Conservation (phyloP, 2,888 invertebrate genomes). For the Polyommatus iphigenia region DNA sequence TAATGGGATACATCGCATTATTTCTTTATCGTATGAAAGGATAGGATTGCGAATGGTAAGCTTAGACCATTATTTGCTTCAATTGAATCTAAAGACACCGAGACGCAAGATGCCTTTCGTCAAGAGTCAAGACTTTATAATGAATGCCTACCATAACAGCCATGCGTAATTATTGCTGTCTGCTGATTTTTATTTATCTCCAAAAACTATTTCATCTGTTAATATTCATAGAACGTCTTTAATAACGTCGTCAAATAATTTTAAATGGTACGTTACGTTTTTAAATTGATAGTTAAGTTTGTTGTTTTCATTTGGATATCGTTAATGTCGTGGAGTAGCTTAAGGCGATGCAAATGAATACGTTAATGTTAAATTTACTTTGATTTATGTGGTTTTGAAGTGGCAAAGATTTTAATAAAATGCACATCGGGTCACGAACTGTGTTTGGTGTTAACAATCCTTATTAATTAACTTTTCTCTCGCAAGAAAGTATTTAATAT, state of each 20-base stretch:
- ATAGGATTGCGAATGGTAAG: neutral
- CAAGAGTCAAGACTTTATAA: neutral
- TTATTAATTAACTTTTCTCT: neutral
- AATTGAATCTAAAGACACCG: neutral
- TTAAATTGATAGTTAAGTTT: slow-evolving; percentile 70
- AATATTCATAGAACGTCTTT: slow-evolving; percentile 49
- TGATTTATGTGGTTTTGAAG: slow-evolving; percentile 68
- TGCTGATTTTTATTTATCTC: neutral
- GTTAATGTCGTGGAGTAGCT: slow-evolving; percentile 68
- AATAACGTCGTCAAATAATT: slow-evolving; percentile 55
- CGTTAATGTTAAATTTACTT: slow-evolving; percentile 62
- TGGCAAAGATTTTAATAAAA: slow-evolving; percentile 42
- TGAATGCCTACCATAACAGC: neutral
- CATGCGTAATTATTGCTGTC: slow-evolving; percentile 40
- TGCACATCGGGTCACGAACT: slow-evolving; percentile 32
- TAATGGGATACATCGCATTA: neutral
- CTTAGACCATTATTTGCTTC: neutral
- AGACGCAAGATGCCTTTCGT: neutral
- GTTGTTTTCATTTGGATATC: slow-evolving; percentile 70
- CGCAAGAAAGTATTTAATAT: neutral
- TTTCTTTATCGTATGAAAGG: neutral
- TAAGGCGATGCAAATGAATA: slow-evolving; percentile 73
- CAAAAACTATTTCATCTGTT: slow-evolving; percentile 30
- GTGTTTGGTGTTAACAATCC: slow-evolving; percentile 21
- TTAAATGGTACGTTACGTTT: slow-evolving; percentile 54